phyloP scores from a whole-genome alignment of 2,113 vertebrate genomes.

The Thunnus thynnus region DNA sequence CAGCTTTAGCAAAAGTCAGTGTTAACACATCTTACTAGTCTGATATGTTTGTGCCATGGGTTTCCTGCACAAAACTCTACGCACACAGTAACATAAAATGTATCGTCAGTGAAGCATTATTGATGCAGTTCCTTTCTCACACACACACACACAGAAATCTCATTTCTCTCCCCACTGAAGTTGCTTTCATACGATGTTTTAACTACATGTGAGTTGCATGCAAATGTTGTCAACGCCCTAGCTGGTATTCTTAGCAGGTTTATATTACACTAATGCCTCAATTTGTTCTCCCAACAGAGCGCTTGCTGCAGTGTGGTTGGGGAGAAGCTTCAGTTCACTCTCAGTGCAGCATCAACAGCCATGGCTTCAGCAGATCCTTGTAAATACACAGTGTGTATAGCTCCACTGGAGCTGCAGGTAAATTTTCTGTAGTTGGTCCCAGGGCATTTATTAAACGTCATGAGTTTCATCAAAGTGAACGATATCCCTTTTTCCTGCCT shows the following conservation, averaged over 20 bases:
- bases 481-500: not conserved
- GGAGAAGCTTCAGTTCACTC: constrained; percentile 86
- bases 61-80: not conserved
- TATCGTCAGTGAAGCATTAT: not conserved
- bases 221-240: not conserved
- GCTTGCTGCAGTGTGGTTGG: constrained; percentile 88
- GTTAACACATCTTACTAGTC: not conserved
- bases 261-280: constrained; percentile 1
- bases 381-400: constrained; percentile 85
- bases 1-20: not conserved
- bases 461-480: not conserved
- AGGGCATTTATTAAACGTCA: not conserved
- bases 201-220: not conserved
- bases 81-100: not conserved
- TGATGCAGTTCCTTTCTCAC: not conserved
- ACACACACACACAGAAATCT: not conserved
- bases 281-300: constrained; percentile 81
- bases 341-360: constrained; percentile 63
- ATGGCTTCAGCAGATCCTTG: constrained; percentile 43
- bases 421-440: constrained; percentile 31
- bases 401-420: constrained; percentile 93
- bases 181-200: not conserved
- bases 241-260: constrained; percentile 4
- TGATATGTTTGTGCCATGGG: not conserved
- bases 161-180: not conserved